Conservation (phyloP, 1,140 invertebrate species). For the Atta cephalotes region DNA sequence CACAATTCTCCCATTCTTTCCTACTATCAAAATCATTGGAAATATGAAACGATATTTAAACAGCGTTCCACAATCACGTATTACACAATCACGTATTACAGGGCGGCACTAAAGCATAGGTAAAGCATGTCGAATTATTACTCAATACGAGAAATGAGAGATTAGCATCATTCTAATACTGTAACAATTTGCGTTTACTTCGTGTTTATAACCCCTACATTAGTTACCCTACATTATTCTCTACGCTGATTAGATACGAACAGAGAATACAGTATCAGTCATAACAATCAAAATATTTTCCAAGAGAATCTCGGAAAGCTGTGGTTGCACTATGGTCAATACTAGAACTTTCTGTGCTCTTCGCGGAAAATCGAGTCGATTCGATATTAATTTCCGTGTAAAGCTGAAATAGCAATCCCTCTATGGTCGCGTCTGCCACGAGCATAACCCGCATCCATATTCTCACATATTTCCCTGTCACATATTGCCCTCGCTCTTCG, state of each 20-base stretch:
- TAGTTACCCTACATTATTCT: no score
- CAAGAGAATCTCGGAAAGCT: conserved; percentile 18
- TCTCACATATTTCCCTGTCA: conserved; percentile 5
- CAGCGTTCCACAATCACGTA: no score
- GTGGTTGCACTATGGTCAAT: not conserved
- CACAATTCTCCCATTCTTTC: no score
- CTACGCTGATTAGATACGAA: not conserved
- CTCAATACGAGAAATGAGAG: no score
- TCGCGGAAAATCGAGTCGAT: conserved; percentile 46
- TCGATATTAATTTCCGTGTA: conserved; percentile 56
- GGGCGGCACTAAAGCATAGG: no score
- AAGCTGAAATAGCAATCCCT: conserved; percentile 46
- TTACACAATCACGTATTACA: no score
- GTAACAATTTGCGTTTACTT: no score
- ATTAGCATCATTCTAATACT: no score
- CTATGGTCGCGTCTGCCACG: conserved; percentile 15
- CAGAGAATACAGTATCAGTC: not conserved
- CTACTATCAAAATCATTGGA: no score
- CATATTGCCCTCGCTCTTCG: conserved; percentile 57
- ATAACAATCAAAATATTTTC: conserved; percentile 23
- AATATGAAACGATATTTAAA: no score
- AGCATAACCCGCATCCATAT: conserved; percentile 2
- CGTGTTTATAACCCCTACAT: no score
- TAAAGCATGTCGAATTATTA: no score
- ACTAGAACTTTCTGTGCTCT: not conserved